These are phyloP conservation scores for Girardinichthys multiradiatus DNA, from an alignment of 2,113 vertebrate species.

Conservation along the genomic window DNA sequence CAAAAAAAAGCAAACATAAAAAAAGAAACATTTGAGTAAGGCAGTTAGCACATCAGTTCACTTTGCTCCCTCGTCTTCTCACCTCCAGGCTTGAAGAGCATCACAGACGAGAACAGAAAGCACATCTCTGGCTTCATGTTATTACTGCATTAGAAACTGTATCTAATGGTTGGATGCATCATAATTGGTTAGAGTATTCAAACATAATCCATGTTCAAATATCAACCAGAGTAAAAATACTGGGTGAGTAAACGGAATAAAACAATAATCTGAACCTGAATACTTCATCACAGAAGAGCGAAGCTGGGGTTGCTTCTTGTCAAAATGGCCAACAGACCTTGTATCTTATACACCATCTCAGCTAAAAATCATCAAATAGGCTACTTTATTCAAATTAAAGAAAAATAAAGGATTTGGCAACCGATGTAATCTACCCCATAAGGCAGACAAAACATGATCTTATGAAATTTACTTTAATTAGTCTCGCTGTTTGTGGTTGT, in stretches of 20 bases:
- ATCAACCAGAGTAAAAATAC: conserved; percentile 24
- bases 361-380: conserved; percentile 9
- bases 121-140: conserved; percentile 14
- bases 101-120: conserved; percentile 33
- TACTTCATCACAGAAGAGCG: neutral
- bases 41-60: conserved; percentile 76
- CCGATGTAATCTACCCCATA: conserved; percentile 34
- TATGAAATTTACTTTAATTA: conserved; percentile 26
- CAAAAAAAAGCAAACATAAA: conserved; percentile 79
- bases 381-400: conserved; percentile 31
- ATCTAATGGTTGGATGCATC: conserved; percentile 45
- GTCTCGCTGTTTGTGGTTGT: neutral
- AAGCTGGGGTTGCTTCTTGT: conserved; percentile 1
- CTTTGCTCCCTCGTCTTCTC: conserved; percentile 41
- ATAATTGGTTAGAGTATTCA: conserved; percentile 43
- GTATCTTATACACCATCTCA: conserved; percentile 11
- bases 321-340: neutral
- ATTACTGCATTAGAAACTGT: conserved; percentile 58
- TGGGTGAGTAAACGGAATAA: conserved; percentile 2
- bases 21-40: conserved; percentile 78
- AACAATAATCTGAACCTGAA: neutral
- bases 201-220: conserved; percentile 43
- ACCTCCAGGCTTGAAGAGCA: conserved; percentile 37
- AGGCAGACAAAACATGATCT: conserved; percentile 29
- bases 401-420: conserved; percentile 70